Percentiles rank a stretch among this genome's conserved stretches.
Evolutionary conservation across 2,888 invertebrate species (phyloP).

Genomic region (Coenonympha glycerion): DNA sequence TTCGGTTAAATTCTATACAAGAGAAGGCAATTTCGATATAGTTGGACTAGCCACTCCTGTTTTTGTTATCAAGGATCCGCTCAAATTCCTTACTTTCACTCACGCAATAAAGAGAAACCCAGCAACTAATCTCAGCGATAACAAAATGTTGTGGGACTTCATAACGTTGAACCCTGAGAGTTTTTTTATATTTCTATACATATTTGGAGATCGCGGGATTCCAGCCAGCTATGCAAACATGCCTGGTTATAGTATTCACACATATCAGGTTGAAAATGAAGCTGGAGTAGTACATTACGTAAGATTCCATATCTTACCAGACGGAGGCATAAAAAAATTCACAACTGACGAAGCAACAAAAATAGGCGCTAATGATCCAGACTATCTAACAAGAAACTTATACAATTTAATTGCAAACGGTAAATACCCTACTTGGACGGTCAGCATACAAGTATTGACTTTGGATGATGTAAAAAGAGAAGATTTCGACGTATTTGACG

Average conservation of each 20-base stretch:
- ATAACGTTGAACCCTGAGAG: slow-evolving; percentile 76
- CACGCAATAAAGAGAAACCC: slow-evolving; percentile 76
- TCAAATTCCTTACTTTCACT: slow-evolving; percentile 50
- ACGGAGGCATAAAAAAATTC: slow-evolving; percentile 88
- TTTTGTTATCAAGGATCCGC: slow-evolving; percentile 68
- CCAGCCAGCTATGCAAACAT: slow-evolving; percentile 91
- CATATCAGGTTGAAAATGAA: slow-evolving; percentile 88
- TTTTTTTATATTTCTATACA: slow-evolving; percentile 82
- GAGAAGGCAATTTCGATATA: slow-evolving; percentile 82
- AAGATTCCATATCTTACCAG: slow-evolving; percentile 91
- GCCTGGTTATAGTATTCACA: slow-evolving; percentile 93
- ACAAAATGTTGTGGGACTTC: slow-evolving; percentile 69
- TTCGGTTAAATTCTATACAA: slow-evolving; percentile 78
- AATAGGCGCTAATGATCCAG: slow-evolving; percentile 83
- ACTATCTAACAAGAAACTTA: slow-evolving; percentile 88
- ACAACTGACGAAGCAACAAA: slow-evolving; percentile 72
- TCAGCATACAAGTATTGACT: slow-evolving; percentile 88
- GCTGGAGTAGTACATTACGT: slow-evolving; percentile 81
- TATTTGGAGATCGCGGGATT: slow-evolving; percentile 89
- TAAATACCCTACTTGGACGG: slow-evolving; percentile 82
- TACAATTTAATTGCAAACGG: slow-evolving; percentile 87
- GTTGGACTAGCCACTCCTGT: slow-evolving; percentile 42
- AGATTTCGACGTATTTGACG: slow-evolving; percentile 90
- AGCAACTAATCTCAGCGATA: slow-evolving; percentile 53
- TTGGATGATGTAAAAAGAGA: slow-evolving; percentile 83